Evolutionary conservation across 2,888 invertebrate species (phyloP).

Genomic region (Ophion slaviceki): DNA sequence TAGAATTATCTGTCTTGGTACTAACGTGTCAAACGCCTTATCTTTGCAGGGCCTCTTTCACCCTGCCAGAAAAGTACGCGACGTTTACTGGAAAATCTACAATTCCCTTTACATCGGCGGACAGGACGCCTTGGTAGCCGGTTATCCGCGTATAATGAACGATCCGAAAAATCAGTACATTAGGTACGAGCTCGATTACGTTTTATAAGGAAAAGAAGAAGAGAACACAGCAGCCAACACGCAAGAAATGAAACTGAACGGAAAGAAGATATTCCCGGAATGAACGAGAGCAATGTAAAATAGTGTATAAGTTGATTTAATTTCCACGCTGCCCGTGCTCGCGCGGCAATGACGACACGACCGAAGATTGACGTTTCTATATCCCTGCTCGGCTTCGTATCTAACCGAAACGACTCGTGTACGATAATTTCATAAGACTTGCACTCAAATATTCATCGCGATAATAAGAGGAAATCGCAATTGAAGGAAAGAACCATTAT

Average conservation of each 20-base stretch:
- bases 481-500: constrained; percentile 30
- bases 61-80: constrained; percentile 99
- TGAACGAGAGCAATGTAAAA: constrained; percentile 33
- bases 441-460: background rate
- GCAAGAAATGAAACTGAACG: background rate
- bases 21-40: too few species aligned
- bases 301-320: constrained; percentile 40
- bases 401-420: background rate
- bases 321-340: background rate
- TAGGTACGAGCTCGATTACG: constrained; percentile 97
- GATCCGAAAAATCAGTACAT: constrained; percentile 97
- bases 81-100: constrained; percentile 99
- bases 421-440: background rate
- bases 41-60: constrained; percentile 95
- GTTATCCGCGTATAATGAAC: constrained; percentile 98
- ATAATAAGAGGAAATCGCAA: background rate
- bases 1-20: background rate
- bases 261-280: background rate
- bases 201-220: constrained; percentile 86
- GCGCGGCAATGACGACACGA: constrained; percentile 17
- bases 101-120: constrained; percentile 99
- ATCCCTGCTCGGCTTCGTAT: background rate
- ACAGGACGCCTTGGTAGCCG: constrained; percentile 98
- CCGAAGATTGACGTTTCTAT: background rate
- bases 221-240: too few species aligned